Conservation (phyloP, 2,888 invertebrate species). For the Oscheius sp. region DNA sequence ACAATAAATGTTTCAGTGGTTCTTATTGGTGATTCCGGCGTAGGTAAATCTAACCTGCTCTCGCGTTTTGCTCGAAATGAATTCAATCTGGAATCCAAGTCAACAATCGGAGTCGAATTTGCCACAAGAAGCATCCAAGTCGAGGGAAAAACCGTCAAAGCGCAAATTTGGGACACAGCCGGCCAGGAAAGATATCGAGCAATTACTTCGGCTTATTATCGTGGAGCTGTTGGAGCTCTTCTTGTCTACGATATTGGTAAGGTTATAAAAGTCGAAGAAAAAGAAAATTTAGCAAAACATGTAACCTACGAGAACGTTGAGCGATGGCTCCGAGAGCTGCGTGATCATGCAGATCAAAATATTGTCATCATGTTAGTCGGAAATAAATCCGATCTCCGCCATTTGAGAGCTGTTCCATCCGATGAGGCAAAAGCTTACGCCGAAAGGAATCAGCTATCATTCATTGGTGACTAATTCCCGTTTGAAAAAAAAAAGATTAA, state of each 20-base stretch:
- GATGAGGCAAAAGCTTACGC: slow-evolving; percentile 30
- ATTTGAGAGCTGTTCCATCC: slow-evolving; percentile 26
- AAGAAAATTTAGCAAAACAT: slow-evolving; percentile 28
- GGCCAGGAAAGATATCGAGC: slow-evolving; percentile 30
- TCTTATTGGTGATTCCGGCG: slow-evolving; percentile 29
- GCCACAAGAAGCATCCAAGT: slow-evolving; percentile 30
- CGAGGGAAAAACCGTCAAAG: slow-evolving; percentile 28
- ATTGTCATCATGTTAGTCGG: slow-evolving; percentile 29
- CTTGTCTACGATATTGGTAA: slow-evolving; percentile 33
- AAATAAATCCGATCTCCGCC: slow-evolving; percentile 23
- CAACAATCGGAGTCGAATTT: slow-evolving; percentile 31
- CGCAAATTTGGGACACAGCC: slow-evolving; percentile 31
- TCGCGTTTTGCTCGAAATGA: slow-evolving; percentile 30
- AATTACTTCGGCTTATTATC: slow-evolving; percentile 27
- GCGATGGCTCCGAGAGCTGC: slow-evolving; percentile 22
- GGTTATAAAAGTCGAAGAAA: too few relatives aligned
- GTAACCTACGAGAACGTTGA: slow-evolving; percentile 31
- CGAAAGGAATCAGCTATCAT: slow-evolving; percentile 26
- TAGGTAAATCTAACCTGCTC: slow-evolving; percentile 28
- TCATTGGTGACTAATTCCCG: slow-evolving; percentile 8
- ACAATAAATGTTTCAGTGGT: slow-evolving; percentile 6
- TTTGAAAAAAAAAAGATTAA: neutral
- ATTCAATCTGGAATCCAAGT: slow-evolving; percentile 26
- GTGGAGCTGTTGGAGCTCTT: slow-evolving; percentile 33
- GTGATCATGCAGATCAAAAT: slow-evolving; percentile 30